Conservation (phyloP, 2,888 invertebrate genomes). For the Agrypnus murinus region DNA sequence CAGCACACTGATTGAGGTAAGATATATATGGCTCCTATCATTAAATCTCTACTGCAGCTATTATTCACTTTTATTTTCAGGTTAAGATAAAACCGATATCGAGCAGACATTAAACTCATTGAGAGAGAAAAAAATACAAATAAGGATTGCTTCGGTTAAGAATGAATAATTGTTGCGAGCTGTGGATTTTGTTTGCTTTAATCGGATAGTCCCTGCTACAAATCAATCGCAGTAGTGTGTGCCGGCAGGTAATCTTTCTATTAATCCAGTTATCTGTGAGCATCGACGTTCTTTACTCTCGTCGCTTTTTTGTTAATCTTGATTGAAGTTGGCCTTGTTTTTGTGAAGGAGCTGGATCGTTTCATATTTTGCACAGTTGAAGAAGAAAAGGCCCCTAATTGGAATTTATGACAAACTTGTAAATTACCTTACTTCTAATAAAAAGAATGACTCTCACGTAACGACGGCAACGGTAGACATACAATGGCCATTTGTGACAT, state of each 20-base stretch:
- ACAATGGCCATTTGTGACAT: slow-evolving; percentile 39
- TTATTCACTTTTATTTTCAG: too few species aligned
- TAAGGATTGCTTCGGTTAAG: background rate
- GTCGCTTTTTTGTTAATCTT: slow-evolving; percentile 32
- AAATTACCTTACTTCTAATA: slow-evolving; percentile 16
- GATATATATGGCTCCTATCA: background rate
- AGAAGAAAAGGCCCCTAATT: slow-evolving; percentile 26
- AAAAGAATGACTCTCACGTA: slow-evolving; percentile 1
- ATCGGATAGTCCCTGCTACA: slow-evolving; percentile 21
- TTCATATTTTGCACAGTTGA: slow-evolving; percentile 29
- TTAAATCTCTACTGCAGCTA: too few species aligned
- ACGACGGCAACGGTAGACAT: slow-evolving; percentile 10
- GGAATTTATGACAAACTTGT: slow-evolving; percentile 34
- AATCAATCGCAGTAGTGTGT: slow-evolving; percentile 39
- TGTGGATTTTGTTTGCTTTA: slow-evolving; percentile 22
- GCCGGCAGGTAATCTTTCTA: slow-evolving; percentile 46
- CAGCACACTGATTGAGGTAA: background rate
- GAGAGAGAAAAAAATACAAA: too few species aligned
- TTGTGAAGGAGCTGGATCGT: slow-evolving; percentile 3
- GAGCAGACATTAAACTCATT: too few species aligned
- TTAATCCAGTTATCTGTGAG: slow-evolving; percentile 43
- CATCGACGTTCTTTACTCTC: slow-evolving; percentile 28
- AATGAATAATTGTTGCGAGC: background rate
- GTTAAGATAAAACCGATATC: too few species aligned
- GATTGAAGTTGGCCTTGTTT: slow-evolving; percentile 43